A percentile compares a stretch with the other conserved stretches of the same genome.
Evolutionary conservation across 37 sponge, comb jelly and placozoan genomes (phyloP).

Genomic region (Eunapius fragilis): DNA sequence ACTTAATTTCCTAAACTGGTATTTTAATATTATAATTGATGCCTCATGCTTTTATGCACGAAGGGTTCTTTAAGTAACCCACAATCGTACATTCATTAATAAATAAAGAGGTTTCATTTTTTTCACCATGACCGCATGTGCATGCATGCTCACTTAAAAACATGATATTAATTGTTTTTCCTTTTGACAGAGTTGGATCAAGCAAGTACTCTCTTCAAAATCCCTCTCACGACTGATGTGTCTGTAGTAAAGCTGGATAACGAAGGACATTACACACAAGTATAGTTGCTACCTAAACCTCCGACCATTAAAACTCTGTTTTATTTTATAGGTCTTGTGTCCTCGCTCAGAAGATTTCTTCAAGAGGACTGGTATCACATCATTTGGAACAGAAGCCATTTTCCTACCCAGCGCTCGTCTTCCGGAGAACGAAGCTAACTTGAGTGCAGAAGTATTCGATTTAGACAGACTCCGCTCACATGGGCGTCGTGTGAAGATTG

Average conservation of each 20-base stretch:
- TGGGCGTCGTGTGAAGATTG: background rate
- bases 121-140: too few relatives aligned
- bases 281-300: background rate
- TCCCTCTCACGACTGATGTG: slow-evolving; percentile 11
- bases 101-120: too few relatives aligned
- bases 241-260: slow-evolving; percentile 6
- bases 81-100: too few relatives aligned
- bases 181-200: background rate
- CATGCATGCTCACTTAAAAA: too few relatives aligned
- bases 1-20: too few relatives aligned
- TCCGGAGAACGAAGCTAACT: too few relatives aligned
- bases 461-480: background rate
- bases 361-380: background rate
- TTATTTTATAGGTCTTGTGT: background rate
- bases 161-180: too few relatives aligned
- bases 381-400: slow-evolving; percentile 6
- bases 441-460: background rate
- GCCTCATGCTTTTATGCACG: too few relatives aligned
- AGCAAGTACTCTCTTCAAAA: background rate
- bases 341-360: too few relatives aligned
- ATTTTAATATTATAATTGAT: too few relatives aligned
- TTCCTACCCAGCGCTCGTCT: background rate
- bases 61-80: too few relatives aligned
- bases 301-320: background rate
- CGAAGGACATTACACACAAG: slow-evolving; percentile 1